phyloP scores from a whole-genome alignment of 2,113 vertebrate genomes.

The Mastomys coucha region DNA sequence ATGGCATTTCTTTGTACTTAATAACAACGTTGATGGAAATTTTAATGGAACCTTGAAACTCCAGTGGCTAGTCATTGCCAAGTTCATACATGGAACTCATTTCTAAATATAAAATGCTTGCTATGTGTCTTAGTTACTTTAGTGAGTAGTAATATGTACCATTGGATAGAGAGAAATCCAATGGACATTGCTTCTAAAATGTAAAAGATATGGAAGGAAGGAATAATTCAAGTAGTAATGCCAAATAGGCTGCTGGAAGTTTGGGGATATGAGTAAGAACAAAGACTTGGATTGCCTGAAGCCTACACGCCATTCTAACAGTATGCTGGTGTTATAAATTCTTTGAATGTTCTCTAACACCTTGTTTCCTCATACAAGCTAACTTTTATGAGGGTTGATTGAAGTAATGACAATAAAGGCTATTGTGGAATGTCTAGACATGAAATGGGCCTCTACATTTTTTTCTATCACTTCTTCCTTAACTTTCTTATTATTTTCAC shows the following conservation, averaged over 20 bases:
- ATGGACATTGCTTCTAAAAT: background rate
- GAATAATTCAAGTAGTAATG: background rate
- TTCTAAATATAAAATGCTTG: background rate
- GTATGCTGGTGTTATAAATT: background rate
- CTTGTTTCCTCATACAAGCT: background rate
- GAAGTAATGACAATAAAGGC: background rate
- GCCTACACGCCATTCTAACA: background rate
- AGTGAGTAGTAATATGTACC: background rate
- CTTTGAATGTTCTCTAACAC: background rate
- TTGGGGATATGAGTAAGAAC: background rate
- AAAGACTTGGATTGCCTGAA: background rate
- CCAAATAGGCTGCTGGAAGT: fast-evolving
- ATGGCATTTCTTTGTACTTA: fast-evolving
- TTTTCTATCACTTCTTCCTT: background rate
- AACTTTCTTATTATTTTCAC: background rate
- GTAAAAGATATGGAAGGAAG: background rate
- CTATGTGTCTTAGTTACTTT: background rate
- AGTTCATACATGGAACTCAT: background rate
- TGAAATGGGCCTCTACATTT: background rate
- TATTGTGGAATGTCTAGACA: background rate
- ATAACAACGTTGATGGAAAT: background rate
- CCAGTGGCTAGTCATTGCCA: background rate
- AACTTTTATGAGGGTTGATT: background rate
- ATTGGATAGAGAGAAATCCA: background rate
- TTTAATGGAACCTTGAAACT: background rate